These are phyloP conservation scores for Schlechtendalia chinensis DNA, from an alignment of 1,140 invertebrate genomes.

Conservation along the genomic window DNA sequence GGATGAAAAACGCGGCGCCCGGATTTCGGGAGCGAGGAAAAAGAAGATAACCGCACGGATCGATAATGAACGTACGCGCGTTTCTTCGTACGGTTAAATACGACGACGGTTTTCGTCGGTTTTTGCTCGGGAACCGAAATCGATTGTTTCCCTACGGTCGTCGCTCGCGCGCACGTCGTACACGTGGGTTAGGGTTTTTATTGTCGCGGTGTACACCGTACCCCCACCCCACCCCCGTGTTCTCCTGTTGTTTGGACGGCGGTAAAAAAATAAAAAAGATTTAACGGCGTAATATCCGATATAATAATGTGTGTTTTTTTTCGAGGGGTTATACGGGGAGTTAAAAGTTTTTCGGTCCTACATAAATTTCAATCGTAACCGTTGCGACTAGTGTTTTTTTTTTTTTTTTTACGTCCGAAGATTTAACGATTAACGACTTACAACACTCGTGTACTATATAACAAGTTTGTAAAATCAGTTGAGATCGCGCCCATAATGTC, in stretches of 20 bases:
- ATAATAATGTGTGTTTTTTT: constrained; percentile 14
- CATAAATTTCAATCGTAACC: constrained; percentile 37
- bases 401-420: background rate
- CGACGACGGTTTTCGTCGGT: no score
- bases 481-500: no score
- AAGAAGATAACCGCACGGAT: no score
- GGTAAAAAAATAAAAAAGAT: constrained; percentile 36
- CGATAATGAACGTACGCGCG: no score
- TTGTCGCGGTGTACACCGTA: constrained; percentile 21
- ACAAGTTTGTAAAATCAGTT: no score
- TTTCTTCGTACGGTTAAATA: no score
- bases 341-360: constrained; percentile 37
- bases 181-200: constrained; percentile 20
- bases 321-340: background rate
- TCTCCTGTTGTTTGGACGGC: constrained; percentile 23
- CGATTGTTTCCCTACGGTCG: no score
- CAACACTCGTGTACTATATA: no score
- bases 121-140: no score
- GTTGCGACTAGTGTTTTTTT: constrained; percentile 19
- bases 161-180: no score
- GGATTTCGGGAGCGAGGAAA: no score
- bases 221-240: background rate
- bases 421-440: constrained; percentile 4
- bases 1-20: no score
- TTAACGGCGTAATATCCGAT: constrained; percentile 42